Percentiles rank a stretch among this genome's conserved stretches.
These are phyloP conservation scores for Aleiodes sp. DNA, from an alignment of 1,140 invertebrate species.

Conservation along the genomic window DNA sequence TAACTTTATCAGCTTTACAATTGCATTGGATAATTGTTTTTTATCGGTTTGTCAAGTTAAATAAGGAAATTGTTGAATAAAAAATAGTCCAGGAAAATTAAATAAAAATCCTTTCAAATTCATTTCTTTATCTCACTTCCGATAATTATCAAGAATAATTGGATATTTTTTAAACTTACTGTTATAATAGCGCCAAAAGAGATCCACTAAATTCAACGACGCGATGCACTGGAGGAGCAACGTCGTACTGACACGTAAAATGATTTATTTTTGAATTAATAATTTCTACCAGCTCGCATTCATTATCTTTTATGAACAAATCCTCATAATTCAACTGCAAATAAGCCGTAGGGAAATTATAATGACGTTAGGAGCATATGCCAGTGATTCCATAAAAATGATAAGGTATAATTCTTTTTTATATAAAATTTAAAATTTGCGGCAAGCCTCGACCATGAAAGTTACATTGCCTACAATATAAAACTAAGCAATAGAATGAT, in stretches of 20 bases:
- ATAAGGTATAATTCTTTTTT: neutral
- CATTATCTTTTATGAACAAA: neutral
- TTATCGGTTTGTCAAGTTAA: neutral
- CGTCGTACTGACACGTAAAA: neutral
- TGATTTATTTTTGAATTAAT: neutral
- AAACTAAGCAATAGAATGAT: neutral
- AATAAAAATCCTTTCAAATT: no score
- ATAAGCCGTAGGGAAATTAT: neutral
- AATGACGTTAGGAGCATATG: neutral
- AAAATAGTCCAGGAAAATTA: no score
- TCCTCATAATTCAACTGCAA: neutral
- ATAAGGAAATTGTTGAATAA: neutral
- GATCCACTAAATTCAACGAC: neutral
- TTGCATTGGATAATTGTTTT: no score
- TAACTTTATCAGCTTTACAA: neutral
- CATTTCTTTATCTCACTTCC: no score
- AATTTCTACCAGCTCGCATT: neutral
- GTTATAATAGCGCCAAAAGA: neutral
- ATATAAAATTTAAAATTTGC: neutral
- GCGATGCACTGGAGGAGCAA: neutral
- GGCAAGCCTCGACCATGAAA: constrained; percentile 1
- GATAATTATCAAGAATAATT: no score
- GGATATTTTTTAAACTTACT: neutral
- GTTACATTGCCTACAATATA: neutral
- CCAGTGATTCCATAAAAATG: neutral